Evolutionary conservation across 2,113 vertebrate genomes (phyloP), one percentile per base, ranked within the genome.

Genomic region (Neogobius melanostomus): DNA sequence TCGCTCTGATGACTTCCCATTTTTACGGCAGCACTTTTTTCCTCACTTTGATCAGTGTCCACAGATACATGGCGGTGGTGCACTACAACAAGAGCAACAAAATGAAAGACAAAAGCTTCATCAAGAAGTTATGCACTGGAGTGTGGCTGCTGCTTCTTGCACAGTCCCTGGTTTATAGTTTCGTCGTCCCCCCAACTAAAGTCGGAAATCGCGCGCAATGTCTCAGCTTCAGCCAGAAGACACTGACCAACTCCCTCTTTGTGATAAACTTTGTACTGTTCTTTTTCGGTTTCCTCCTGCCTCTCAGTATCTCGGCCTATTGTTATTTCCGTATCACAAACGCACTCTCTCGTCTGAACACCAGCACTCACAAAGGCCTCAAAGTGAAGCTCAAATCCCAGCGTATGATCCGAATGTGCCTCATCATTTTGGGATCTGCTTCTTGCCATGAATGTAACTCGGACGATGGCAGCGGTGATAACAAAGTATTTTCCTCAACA

Each of bases 41-140:
- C 69, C 90, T 93, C 68, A 92, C 47, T 0, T 83, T 94, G 28
- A 92, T 93, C 75, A 92, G 91, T 73, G 36, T 93, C 17, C 91
- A 93, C 62, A 74, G 90, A 6, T 93, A 92, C 17, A 64, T 80
- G 8, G 79, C 75, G 0, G 77, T 93, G 0, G 90, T 89, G 12
- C 80, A 64, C n/a, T 90, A 86, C 68, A 92, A 83, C 15, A 86
- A 56, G 72, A 75, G 68, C 12, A 85, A 71, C 5, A 10, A 65
- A 8, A 87, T 93, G 76, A 93, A 92, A 50, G 74, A 49, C 0
- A 92, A 71, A 64, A 21, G 11, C 4, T 94, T 91, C 54, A 56
- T 93, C 4, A 86, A 54, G n/a, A 93, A 90, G 67, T 75, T 94
- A 8, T 91, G 91, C 60, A 60, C 60, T 11, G 79, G 73, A 1